phyloP scores from a whole-genome alignment of 2,888 invertebrate genomes.

The Rotaria socialis region DNA sequence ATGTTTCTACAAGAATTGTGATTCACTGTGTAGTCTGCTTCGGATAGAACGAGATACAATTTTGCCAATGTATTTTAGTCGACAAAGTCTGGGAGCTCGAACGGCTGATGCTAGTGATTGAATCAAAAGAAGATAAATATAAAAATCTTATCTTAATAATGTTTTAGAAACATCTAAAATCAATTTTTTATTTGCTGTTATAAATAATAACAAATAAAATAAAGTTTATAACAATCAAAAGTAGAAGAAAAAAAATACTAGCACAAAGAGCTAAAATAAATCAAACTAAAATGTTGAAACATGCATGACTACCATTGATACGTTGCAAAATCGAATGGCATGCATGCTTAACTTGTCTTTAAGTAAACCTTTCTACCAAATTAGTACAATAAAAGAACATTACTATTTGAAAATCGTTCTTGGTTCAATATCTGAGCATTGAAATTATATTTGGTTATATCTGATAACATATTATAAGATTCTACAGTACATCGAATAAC shows the following conservation, averaged over 20 bases:
- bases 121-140: too few species aligned
- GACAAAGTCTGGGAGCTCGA: too few species aligned
- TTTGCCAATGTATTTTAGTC: too few species aligned
- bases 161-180: too few species aligned
- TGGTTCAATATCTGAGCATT: slow-evolving; percentile 72
- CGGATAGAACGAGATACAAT: too few species aligned
- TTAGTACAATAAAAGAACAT: slow-evolving; percentile 81
- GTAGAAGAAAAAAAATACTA: not conserved
- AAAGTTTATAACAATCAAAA: not conserved
- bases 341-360: slow-evolving; percentile 67
- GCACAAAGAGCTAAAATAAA: not conserved
- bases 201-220: not conserved
- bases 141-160: too few species aligned
- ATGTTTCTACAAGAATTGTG: too few species aligned
- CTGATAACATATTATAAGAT: slow-evolving; percentile 72
- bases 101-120: too few species aligned
- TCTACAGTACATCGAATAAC: slow-evolving; percentile 58
- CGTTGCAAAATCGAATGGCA: slow-evolving; percentile 46
- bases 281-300: not conserved
- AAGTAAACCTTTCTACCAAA: slow-evolving; percentile 80
- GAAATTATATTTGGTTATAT: slow-evolving; percentile 73
- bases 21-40: too few species aligned
- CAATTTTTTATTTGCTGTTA: too few species aligned
- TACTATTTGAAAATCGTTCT: slow-evolving; percentile 71
- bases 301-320: slow-evolving; percentile 8